Base-by-base conservation (phyloP, 2,797 vertebrate species). In the Takifugu ocellatus region DNA sequence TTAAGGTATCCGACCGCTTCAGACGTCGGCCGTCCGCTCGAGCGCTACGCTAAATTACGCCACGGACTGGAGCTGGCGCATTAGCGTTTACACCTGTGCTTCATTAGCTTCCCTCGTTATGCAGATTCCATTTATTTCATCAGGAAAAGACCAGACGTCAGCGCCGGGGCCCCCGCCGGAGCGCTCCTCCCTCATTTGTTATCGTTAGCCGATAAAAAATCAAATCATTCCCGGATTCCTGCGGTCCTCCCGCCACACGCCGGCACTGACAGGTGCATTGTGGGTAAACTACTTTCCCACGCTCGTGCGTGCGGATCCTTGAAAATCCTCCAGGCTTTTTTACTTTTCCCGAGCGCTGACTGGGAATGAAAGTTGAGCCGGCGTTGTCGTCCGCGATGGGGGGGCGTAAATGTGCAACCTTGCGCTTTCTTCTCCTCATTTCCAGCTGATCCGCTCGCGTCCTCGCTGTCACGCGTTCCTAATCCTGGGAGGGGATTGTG, bases 401-500 rank as follows among this genome's bases (percentile, higher is more conserved):
- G 31, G 17, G 5, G n/a, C 4, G 2, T 51, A 56, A 58, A 61
- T 60, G 54, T 63, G 47, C 66, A 66, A 66, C 66, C 77, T 78
- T 75, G 79, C 84, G 75, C 70, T 75, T 79, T 77, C 43, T 51
- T 46, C 57, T 70, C 36, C 48, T 63, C 48, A 63, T 79, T 81
- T 86, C 74, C 46, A 2, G 36, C 70, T 71, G 69, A 81, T 66
- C 61, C 17, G 51, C 69, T 39, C 42, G 24, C 56, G 52, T 63
- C 53, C 47, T 68, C 61, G 33, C 80, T 68, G 70, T 84, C 83
- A 75, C 70, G 77, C 65, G 66, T 44, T 15, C 47, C 72, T 86
- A 88, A 89, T 88, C 83, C 81, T 67, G 45, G 51, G 59, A 69
- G 63, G 63, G 77, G 84, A 85, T 87, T 81, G 81, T 83, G 63